Evolutionary conservation across 2,888 invertebrate genomes (phyloP), one percentile per base, ranked within the genome.

Genomic region (Cyclophora albipunctata): DNA sequence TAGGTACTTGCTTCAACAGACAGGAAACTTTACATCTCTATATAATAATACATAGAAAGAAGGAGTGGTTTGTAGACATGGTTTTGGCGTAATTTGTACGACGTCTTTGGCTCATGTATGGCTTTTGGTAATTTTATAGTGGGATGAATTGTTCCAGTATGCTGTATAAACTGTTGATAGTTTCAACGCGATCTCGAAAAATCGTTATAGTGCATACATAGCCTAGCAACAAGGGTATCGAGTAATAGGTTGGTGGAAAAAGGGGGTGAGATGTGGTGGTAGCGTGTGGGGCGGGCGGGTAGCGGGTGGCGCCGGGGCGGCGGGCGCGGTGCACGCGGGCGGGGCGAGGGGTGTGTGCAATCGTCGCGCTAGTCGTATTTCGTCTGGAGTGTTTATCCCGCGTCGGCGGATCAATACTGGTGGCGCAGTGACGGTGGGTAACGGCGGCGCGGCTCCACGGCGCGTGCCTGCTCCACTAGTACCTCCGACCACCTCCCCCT

Each of bases 301-400:
- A 70, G 68, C 63, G 62, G 56, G 63, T 68, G 74, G 75, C 63
- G 62, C 59, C 72, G 67, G 66, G 69, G 62, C 64, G 74, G 56
- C 75, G 77, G 75, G 78, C 66, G 78, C 71, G 76, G 75, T 74
- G 74, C 74, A 76, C 64, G 71, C 65, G 73, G 71, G 73, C 40
- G 52, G 59, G 64, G 69, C 79, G 76, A 71, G 78, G 83, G 82
- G 84, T 77, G 82, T 80, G 82, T 82, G 84, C 84, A 81, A 80
- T 78, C 79, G 81, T 81, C 82, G 84, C 81, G 81, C 81, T 82
- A 75, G 86, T 81, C 82, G 86, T 87, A 87, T 86, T 86, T 84
- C 84, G 89, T 88, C 86, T 88, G 86, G 88, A 86, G 84, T 84
- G 85, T 84, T 85, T 83, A 85, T 87, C 85, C 87, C 87, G 84